Evolutionary conservation across 2,113 vertebrate species (phyloP), one percentile per base, ranked within the genome.

Genomic region (Tenebrosternarchus preto): DNA sequence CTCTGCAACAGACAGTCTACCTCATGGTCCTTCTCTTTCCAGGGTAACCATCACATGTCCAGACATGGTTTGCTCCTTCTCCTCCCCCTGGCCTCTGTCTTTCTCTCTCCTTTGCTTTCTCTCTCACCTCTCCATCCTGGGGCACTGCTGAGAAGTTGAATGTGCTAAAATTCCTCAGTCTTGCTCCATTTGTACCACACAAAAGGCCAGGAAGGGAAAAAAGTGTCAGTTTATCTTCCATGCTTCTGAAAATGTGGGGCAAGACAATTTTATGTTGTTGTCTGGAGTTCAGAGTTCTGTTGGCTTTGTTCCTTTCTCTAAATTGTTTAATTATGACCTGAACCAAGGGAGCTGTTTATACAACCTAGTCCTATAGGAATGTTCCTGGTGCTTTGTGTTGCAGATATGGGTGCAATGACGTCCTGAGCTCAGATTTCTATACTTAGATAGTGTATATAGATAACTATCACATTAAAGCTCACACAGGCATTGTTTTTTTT

Each of bases 81-180:
- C 17, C 33, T 27, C 33, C 78, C 33, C 31, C 56, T n/a, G 53
- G 20, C 29, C 20, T 57, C 33, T 27, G 25, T 25, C 68, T 24
- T 22, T 56, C 68, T 67, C 15, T 39, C 68, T 53, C n/a, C 43
- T 25, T 33, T 56, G 31, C 43, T 17, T n/a, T 46, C 24, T 46
- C 24, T 76, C 16, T 46, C 22, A 25, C 60, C 80, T 72, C 67
- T 24, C 59, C 39, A 75, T 71, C 68, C 72, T 53, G 5, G 39
- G 57, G 61, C 59, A 55, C 68, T n/a, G 50, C 56, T 70, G 24
- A 53, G 69, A 78, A 61, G 36, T 78, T 77, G 71, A 84, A 84
- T 78, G 79, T 73, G 39, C 24, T 70, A 63, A 67, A 84, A 78
- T 81, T 84, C 70, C 70, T 74, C 60, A 39, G 81, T 33, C 70